phyloP scores from a whole-genome alignment of 2,888 invertebrate genomes.

The Oasisia sp. region DNA sequence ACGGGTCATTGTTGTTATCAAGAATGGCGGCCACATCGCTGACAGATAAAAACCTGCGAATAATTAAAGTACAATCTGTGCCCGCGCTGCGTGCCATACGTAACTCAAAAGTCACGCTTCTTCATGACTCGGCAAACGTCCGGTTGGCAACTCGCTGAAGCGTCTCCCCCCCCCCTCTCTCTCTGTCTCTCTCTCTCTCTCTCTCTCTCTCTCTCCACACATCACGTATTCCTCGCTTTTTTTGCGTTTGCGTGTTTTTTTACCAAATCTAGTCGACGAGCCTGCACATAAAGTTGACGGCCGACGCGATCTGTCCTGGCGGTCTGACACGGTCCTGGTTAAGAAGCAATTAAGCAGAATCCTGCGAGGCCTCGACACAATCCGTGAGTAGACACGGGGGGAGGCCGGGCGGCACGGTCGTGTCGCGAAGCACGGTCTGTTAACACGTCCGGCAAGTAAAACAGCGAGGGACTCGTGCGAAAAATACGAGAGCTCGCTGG shows the following conservation, averaged over 20 bases:
- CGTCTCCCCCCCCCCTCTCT: background rate
- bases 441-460: background rate
- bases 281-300: background rate
- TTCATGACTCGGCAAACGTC: too few species aligned
- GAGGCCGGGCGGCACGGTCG: background rate
- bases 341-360: constrained; percentile 17
- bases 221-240: background rate
- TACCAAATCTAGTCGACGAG: background rate
- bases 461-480: background rate
- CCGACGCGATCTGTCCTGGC: background rate
- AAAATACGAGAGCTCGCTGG: background rate
- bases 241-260: background rate
- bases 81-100: too few species aligned
- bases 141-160: too few species aligned
- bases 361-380: background rate
- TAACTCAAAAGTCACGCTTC: too few species aligned
- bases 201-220: background rate
- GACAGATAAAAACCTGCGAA: too few species aligned
- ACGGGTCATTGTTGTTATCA: too few species aligned
- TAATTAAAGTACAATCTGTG: too few species aligned
- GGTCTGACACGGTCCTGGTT: background rate
- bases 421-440: background rate
- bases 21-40: too few species aligned
- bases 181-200: too few species aligned
- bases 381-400: background rate